Base-by-base conservation (phyloP, 2,888 invertebrate species). In the Napeogenes inachia region DNA sequence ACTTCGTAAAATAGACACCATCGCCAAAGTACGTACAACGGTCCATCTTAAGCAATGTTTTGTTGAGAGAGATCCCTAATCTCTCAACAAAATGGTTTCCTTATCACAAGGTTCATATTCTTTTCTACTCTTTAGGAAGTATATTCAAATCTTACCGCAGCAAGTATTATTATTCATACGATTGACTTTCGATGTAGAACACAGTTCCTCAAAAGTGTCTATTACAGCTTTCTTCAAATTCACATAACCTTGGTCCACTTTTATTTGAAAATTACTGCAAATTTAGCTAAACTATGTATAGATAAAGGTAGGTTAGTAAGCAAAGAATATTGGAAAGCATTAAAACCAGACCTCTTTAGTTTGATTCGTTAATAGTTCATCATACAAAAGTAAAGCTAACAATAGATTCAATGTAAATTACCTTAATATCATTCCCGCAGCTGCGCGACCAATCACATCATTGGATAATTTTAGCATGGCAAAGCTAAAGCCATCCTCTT, bases 371-470 rank as follows among this genome's bases (percentile, higher is more conserved):
- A 42, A 42, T 42, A 42, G 3, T 42, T 6, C 10, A 12, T 8
- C 8, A 5, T 6, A 35, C 6, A 10, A 47, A 50, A 50, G 5
- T 30, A 3, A 21, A 2, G 21, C 21, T 21, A 21, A 30, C 12
- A 2, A 8, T 30, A 50, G 1, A 50, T 30, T 6, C 3, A 30
- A 30, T 50, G 10, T 30, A 13, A 21, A 32, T 53, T 58, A 50
- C 58, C 50, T 58, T 33, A 58, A 32, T 38, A 58, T 30, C 58
- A 58, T 58, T 13, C 32, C 30, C 33, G 50, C 58, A 10, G 58
- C 35, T 35, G 38, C 58, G 13, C 53, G 47, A 50, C 58, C 58
- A 50, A 58, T 50, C 47, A 58, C 35, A 50, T 58, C 58, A 53
- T 58, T 58, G 13, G 58, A 58, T 13, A 58, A 35, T 30, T 58